These are phyloP conservation scores for Sebastiscus tertius DNA, from an alignment of 2,797 vertebrate genomes.

Conservation along the genomic window DNA sequence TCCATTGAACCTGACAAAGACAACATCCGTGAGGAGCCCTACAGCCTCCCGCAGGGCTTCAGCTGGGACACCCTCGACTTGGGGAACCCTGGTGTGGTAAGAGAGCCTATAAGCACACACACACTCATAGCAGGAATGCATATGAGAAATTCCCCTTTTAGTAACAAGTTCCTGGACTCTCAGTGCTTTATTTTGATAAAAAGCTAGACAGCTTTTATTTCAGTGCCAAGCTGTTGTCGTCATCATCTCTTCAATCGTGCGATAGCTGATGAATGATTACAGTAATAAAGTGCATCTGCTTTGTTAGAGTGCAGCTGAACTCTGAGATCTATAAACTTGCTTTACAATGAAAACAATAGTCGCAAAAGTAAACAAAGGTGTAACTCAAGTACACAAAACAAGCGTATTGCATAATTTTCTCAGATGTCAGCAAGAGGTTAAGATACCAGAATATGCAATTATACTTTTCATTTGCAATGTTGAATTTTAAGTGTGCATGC, in stretches of 20 bases:
- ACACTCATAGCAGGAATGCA: background rate
- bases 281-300: background rate
- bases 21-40: slow-evolving; percentile 94
- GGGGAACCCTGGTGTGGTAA: slow-evolving; percentile 92
- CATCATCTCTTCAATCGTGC: background rate
- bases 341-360: background rate
- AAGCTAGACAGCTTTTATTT: too few species aligned
- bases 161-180: background rate
- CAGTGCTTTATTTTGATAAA: background rate
- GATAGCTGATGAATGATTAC: background rate
- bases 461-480: background rate
- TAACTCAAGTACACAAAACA: background rate
- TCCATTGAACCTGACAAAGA: slow-evolving; percentile 97
- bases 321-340: background rate
- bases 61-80: slow-evolving; percentile 96
- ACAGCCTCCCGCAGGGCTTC: slow-evolving; percentile 96
- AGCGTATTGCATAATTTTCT: background rate
- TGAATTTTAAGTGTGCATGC: background rate
- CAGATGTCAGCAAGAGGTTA: background rate
- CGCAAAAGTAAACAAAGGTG: background rate
- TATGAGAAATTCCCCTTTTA: background rate
- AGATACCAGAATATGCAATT: background rate
- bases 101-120: slow-evolving; percentile 50
- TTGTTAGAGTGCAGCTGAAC: background rate
- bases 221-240: background rate